These are phyloP conservation scores for Drosophila setifemur DNA, from an alignment of 1,140 invertebrate genomes.

Conservation along the genomic window DNA sequence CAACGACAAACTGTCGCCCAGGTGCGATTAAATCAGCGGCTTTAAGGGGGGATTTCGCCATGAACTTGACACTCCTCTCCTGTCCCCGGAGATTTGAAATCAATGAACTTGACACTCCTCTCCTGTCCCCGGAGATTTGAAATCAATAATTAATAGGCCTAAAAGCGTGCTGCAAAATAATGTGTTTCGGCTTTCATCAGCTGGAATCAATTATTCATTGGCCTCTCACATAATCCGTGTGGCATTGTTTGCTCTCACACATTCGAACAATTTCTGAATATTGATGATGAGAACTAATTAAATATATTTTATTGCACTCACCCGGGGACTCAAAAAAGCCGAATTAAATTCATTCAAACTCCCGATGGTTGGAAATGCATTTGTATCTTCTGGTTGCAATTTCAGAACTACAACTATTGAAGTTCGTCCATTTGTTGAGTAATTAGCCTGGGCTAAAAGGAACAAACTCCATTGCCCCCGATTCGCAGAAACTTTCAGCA, in stretches of 20 bases:
- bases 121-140: background rate
- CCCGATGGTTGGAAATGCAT: too few species aligned
- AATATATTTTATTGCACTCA: too few species aligned
- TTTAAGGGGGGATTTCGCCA: too few species aligned
- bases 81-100: background rate
- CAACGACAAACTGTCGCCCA: background rate
- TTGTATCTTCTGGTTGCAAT: background rate
- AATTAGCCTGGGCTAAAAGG: constrained; percentile 4
- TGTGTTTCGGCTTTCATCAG: background rate
- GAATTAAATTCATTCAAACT: too few species aligned
- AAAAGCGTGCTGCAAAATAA: background rate
- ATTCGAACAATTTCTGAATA: too few species aligned
- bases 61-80: too few species aligned
- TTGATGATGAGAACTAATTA: too few species aligned
- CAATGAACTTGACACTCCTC: too few species aligned
- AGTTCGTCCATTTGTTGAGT: constrained; percentile 2
- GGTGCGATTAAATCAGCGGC: background rate
- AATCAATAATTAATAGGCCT: background rate
- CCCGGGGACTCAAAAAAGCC: background rate
- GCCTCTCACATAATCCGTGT: too few species aligned
- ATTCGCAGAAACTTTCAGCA: background rate
- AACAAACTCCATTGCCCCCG: background rate
- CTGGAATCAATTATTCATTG: too few species aligned
- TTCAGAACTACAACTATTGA: constrained; percentile 2
- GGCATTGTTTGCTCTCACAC: too few species aligned